Base-by-base conservation (phyloP, 2,888 invertebrate genomes). In the Dyspetes luteomarginatus region DNA sequence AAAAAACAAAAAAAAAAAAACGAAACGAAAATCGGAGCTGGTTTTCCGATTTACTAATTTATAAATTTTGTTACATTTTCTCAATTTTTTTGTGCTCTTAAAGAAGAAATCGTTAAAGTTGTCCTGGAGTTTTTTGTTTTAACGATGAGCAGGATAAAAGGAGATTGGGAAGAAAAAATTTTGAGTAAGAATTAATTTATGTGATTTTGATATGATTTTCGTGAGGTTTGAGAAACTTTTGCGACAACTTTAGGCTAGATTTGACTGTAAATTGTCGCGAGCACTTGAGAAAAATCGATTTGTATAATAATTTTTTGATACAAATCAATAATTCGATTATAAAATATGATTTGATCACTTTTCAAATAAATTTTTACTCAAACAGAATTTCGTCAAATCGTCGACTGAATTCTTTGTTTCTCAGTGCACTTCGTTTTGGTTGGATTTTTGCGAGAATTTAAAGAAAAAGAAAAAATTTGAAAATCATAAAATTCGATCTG, bases 1-100 rank as follows among this genome's bases (percentile, higher is more conserved):
- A 48, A 22, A 30, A 12, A 76, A 69, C 43, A 24, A 68, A 36
- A 36, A 12, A 36, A 36, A 36, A 36, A 36, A 0, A 12, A 36
- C 12, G 4, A 36, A 9, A 36, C 26, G 30, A 69, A 64, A 72
- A 68, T 60, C 55, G 73, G 67, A 72, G 72, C 82, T 76, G 78
- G 81, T 36, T 55, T 81, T 48, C 69, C 43, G 64, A 68, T 60
- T 58, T 56, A 60, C 50, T 52, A 52, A 24, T 17, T 43, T 67
- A 62, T 41, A 43, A 17, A 19, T 50, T 5, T 50, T 50, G 43
- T 69, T 58, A 3, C 3, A 36, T 15, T 41, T 19, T 24, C n/a
- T 12, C 1, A 9, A 22, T 45, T 48, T 41, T 68, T 56, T 56
- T n/a, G n/a, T 48, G 9, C 9, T 36, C 9, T 26, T n/a, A 43